These are phyloP conservation scores for Nymphalis polychloros DNA, from an alignment of 2,888 invertebrate species.

Conservation along the genomic window DNA sequence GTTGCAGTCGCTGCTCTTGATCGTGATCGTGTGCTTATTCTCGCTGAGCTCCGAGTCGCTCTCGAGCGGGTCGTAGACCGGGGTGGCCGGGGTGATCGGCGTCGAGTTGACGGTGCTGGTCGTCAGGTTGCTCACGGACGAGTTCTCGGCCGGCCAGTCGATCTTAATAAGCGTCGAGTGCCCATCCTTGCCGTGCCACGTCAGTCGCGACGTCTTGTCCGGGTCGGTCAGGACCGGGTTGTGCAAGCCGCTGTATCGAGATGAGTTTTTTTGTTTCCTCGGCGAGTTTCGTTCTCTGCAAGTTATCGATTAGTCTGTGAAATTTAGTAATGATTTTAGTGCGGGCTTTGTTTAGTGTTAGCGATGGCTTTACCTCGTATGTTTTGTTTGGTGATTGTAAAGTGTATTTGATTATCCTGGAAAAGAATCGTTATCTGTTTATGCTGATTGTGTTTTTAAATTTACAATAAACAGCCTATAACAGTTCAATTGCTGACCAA, in stretches of 20 bases:
- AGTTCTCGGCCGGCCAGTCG: conserved; percentile 70
- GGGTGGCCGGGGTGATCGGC: conserved; percentile 65
- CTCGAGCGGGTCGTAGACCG: conserved; percentile 69
- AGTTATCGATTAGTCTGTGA: conserved; percentile 39
- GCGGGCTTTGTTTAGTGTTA: conserved; percentile 35
- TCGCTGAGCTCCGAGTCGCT: conserved; percentile 73
- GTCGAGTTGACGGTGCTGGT: conserved; percentile 65
- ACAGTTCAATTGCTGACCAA: too few species aligned
- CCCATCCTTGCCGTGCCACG: conserved; percentile 75
- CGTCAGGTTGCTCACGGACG: conserved; percentile 59
- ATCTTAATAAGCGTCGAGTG: conserved; percentile 75
- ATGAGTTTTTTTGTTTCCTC: conserved; percentile 60
- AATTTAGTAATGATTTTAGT: conserved; percentile 19
- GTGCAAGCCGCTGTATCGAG: conserved; percentile 68
- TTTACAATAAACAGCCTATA: too few species aligned
- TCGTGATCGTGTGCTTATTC: conserved; percentile 69
- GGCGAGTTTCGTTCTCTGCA: conserved; percentile 76
- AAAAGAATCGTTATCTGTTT: conserved; percentile 18
- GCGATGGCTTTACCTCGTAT: conserved; percentile 32
- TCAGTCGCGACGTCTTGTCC: conserved; percentile 52
- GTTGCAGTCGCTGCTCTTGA: conserved; percentile 58
- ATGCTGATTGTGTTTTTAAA: conserved; percentile 3
- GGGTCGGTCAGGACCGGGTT: conserved; percentile 52
- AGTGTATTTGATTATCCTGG: conserved; percentile 41
- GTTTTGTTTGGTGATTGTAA: conserved; percentile 33